A percentile compares a stretch with the other conserved stretches of the same genome.
phyloP scores from a whole-genome alignment of 2,888 invertebrate species.

The Steinernema hermaphroditum region DNA sequence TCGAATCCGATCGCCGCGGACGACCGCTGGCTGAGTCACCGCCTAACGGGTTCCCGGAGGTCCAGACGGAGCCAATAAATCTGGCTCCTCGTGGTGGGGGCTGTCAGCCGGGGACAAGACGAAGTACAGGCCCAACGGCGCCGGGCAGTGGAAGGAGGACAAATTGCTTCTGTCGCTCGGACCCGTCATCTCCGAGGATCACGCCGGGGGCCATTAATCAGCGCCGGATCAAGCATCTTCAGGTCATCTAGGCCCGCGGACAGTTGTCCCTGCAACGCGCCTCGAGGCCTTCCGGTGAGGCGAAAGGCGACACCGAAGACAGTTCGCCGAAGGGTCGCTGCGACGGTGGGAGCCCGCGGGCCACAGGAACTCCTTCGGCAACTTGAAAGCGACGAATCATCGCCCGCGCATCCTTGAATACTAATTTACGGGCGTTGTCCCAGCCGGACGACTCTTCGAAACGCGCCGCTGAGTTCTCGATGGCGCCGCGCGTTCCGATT shows the following conservation, averaged over 20 bases:
- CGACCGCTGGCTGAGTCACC: constrained; percentile 14
- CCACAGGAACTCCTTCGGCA: constrained; percentile 18
- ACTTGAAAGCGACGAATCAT: constrained; percentile 11
- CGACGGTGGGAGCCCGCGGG: constrained; percentile 7
- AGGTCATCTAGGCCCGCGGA: constrained; percentile 13
- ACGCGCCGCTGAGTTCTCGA: constrained; percentile 2
- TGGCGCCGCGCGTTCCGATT: not conserved
- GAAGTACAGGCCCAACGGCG: constrained; percentile 1
- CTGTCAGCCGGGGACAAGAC: constrained; percentile 21
- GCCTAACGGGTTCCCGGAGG: not conserved
- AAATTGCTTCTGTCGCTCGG: constrained; percentile 22
- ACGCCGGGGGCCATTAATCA: constrained; percentile 23
- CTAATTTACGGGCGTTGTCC: constrained; percentile 9
- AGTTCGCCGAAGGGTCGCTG: not conserved
- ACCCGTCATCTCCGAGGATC: constrained; percentile 21
- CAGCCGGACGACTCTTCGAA: constrained; percentile 1
- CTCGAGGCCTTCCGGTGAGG: not conserved
- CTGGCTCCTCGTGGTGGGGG: not conserved
- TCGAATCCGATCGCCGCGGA: too few relatives aligned
- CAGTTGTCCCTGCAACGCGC: constrained; percentile 20
- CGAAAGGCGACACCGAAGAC: not conserved
- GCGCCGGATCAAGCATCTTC: constrained; percentile 18
- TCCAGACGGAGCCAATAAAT: constrained; percentile 27
- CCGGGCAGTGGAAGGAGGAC: not conserved
- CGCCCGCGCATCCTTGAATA: not conserved